A percentile compares a stretch with the other conserved stretches of the same genome.
phyloP scores from a whole-genome alignment of 2,797 vertebrate genomes.

The Dicrostonyx torquatus region DNA sequence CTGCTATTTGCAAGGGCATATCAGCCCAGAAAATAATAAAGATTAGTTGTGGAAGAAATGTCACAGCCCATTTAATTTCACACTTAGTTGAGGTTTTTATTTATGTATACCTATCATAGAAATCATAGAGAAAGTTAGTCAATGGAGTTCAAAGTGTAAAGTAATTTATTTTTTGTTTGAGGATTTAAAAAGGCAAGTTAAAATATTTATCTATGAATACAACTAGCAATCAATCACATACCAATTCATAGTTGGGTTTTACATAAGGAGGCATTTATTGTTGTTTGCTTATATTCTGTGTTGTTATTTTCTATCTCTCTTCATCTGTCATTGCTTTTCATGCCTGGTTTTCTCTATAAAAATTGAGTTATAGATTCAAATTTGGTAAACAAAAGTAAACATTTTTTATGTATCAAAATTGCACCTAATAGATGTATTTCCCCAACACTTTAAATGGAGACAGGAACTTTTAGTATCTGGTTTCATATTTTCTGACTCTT shows the following conservation, averaged over 20 bases:
- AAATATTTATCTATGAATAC: neutral
- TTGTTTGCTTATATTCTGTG: neutral
- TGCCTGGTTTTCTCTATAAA: neutral
- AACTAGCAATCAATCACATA: neutral
- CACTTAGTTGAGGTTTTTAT: neutral
- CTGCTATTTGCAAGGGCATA: neutral
- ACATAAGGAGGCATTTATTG: neutral
- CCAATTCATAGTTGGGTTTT: neutral
- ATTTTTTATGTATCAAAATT: conserved; percentile 3
- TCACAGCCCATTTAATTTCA: neutral
- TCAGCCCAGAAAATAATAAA: neutral
- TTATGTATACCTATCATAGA: neutral
- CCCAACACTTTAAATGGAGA: neutral
- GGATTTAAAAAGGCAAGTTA: neutral
- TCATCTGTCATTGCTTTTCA: neutral
- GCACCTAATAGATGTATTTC: neutral
- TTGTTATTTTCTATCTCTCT: neutral
- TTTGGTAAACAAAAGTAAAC: neutral
- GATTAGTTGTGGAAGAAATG: neutral
- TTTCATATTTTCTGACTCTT: conserved; percentile 9
- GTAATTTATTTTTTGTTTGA: conserved; percentile 54
- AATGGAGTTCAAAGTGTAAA: conserved; percentile 19
- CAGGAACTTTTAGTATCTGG: neutral
- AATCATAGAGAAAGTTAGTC: neutral
- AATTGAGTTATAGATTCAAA: neutral